phyloP scores from a whole-genome alignment of 2,888 invertebrate species.

The Hesperia comma region DNA sequence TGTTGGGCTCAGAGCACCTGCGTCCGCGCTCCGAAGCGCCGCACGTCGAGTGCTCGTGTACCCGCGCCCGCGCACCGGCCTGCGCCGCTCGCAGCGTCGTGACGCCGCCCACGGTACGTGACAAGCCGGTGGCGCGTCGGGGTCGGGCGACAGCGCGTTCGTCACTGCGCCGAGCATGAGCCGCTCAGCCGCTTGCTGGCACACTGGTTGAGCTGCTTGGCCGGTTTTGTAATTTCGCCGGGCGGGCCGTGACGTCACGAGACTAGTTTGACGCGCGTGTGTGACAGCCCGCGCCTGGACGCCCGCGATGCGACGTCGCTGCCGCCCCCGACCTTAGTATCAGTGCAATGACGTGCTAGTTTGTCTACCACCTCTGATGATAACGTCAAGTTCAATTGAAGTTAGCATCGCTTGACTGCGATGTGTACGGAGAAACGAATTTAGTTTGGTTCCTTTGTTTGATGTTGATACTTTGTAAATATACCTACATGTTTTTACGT shows the following conservation, averaged over 20 bases:
- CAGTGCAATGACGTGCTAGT: constrained; percentile 78
- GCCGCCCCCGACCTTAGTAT: constrained; percentile 76
- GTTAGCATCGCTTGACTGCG: constrained; percentile 5
- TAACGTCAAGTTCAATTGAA: constrained; percentile 28
- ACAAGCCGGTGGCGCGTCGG: constrained; percentile 73
- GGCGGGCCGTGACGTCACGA: constrained; percentile 81
- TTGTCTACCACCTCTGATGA: constrained; percentile 54
- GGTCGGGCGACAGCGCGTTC: constrained; percentile 80
- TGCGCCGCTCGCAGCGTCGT: constrained; percentile 71
- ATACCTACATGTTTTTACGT: constrained; percentile 9
- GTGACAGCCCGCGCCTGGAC: constrained; percentile 78
- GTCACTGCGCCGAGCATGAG: constrained; percentile 71
- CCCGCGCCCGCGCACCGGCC: constrained; percentile 73
- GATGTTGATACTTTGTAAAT: constrained; percentile 22
- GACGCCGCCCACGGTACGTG: constrained; percentile 81
- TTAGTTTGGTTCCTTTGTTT: constrained; percentile 29
- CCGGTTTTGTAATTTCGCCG: constrained; percentile 82
- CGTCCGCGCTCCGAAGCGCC: constrained; percentile 85
- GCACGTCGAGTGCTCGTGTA: constrained; percentile 78
- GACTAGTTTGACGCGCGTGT: constrained; percentile 81
- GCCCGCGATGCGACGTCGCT: constrained; percentile 61
- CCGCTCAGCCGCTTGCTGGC: constrained; percentile 47
- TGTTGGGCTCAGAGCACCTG: constrained; percentile 89
- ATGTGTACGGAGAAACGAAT: constrained; percentile 6
- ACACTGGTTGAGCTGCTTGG: constrained; percentile 68